Percentiles rank a stretch among this genome's conserved stretches.
phyloP scores from a whole-genome alignment of 1,140 invertebrate genomes.

The Drosophila melanica region DNA sequence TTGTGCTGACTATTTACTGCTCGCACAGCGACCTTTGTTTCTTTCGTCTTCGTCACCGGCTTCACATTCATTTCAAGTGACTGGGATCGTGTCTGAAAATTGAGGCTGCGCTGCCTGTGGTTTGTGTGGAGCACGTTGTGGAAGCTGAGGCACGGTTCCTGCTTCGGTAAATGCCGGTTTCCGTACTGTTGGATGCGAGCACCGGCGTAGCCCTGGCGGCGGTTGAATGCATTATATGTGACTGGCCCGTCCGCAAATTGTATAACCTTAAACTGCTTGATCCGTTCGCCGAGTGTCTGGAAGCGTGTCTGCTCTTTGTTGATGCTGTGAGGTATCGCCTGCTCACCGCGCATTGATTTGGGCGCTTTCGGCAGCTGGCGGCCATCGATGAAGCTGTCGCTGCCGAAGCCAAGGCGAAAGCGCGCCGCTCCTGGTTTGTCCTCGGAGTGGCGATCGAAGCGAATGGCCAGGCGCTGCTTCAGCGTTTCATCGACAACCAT shows the following conservation, averaged over 20 bases:
- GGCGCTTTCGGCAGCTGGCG: neutral
- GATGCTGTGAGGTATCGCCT: neutral
- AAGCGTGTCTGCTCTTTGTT: slow-evolving; percentile 33
- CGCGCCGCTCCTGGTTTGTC: neutral
- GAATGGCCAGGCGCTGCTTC: slow-evolving; percentile 36
- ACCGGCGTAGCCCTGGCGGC: slow-evolving; percentile 17
- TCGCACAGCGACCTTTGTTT: neutral
- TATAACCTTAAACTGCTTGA: slow-evolving; percentile 50
- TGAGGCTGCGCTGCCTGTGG: slow-evolving; percentile 33
- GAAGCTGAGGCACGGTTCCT: slow-evolving; percentile 17
- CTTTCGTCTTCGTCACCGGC: neutral
- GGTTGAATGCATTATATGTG: slow-evolving; percentile 41
- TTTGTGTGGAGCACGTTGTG: slow-evolving; percentile 54
- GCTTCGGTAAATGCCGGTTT: slow-evolving; percentile 21
- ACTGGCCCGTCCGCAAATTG: slow-evolving; percentile 66
- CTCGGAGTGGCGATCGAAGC: neutral
- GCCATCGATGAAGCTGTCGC: neutral
- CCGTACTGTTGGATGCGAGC: neutral
- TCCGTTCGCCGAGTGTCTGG: slow-evolving; percentile 52
- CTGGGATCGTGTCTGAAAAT: neutral
- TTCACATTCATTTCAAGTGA: neutral
- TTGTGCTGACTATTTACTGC: neutral
- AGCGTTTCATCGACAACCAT: slow-evolving; percentile 51
- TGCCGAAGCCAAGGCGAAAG: slow-evolving; percentile 9
- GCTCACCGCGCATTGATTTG: neutral